Base-by-base conservation (phyloP, 2,113 vertebrate genomes). In the Megaleporinus macrocephalus region DNA sequence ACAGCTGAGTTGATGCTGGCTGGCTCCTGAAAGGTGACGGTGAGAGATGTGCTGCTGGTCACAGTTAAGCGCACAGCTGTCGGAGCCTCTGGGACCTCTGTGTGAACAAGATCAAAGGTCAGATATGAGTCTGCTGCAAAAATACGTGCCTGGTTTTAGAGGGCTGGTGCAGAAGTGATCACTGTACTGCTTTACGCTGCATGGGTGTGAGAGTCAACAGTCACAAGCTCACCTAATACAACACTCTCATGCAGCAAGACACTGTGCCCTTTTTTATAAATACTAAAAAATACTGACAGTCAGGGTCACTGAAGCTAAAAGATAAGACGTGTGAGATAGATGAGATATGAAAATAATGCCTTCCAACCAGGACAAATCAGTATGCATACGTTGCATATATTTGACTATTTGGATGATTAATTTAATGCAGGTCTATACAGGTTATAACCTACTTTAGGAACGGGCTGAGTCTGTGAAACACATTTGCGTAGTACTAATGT, bases 21-120 rank as follows among this genome's bases (percentile, higher is more conserved):
- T n/a, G 98, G 97, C 88, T 99, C 98, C 83, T 98, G 97, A 89
- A 98, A 99, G 91, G 91, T 96, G 94, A 99, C 94, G 29, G 94
- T 97, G 90, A 99, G 95, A 33, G 97, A 93, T 75, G 93, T 94
- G 89, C 93, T 97, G 88, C 96, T 96, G 82, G 95, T 96, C 86
- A 98, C 96, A 90, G 91, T 92, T 89, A 99, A 95, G 84, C 94
- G 96, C 73, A 96, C 96, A n/a, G 92, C 92, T 83, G 93, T 92
- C 59, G 98, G 97, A 86, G 96, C 92, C 88, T 98, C 97, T 0
- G 98, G 97, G 87, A 92, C 89, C 91, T 95, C 98, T 99, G 92
- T 66, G 88, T 68, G 15, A 79, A 44, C 5, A 53, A 91, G 88
- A 87, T 91, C 57, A 95, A 88, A 51, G 87, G 79, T 91, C 61